Percentiles rank a stretch among this genome's conserved stretches.
Conservation (phyloP, 1,140 invertebrate species). For the Tetranychus cinnabarinus region DNA sequence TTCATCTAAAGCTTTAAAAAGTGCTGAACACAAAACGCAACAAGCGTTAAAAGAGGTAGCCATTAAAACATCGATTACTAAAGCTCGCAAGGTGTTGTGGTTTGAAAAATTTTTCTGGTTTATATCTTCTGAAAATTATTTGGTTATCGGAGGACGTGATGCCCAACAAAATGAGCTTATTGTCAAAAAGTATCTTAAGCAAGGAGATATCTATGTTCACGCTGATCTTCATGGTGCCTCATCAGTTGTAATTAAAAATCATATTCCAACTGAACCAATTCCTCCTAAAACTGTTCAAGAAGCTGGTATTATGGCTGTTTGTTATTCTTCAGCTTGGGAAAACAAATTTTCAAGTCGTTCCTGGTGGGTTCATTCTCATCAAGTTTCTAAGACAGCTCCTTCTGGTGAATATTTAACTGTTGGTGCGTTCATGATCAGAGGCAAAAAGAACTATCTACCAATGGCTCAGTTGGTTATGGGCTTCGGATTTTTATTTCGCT, state of each 20-base stretch:
- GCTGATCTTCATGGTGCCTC: constrained; percentile 88
- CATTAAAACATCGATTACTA: constrained; percentile 74
- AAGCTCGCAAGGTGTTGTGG: constrained; percentile 51
- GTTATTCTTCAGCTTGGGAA: constrained; percentile 90
- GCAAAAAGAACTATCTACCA: constrained; percentile 89
- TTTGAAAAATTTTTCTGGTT: constrained; percentile 99
- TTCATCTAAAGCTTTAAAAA: constrained; percentile 79
- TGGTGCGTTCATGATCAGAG: constrained; percentile 97
- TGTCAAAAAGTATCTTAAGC: constrained; percentile 72
- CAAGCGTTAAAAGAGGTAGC: constrained; percentile 82
- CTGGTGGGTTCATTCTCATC: constrained; percentile 81
- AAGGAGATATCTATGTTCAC: constrained; percentile 55
- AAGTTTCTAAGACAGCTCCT: constrained; percentile 86
- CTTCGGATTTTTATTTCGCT: constrained; percentile 69
- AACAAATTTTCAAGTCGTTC: constrained; percentile 79
- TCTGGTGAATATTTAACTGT: constrained; percentile 79
- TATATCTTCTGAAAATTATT: constrained; percentile 89
- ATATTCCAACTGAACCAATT: constrained; percentile 29
- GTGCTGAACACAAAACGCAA: constrained; percentile 81
- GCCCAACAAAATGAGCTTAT: constrained; percentile 93
- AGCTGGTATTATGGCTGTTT: constrained; percentile 87
- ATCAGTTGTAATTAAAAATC: constrained; percentile 83
- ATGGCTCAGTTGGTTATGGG: constrained; percentile 75
- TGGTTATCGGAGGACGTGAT: constrained; percentile 86
- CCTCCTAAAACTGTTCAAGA: constrained; percentile 88